Base-by-base conservation (phyloP, 2,888 invertebrate genomes). In the Drosophila nigritarsus region DNA sequence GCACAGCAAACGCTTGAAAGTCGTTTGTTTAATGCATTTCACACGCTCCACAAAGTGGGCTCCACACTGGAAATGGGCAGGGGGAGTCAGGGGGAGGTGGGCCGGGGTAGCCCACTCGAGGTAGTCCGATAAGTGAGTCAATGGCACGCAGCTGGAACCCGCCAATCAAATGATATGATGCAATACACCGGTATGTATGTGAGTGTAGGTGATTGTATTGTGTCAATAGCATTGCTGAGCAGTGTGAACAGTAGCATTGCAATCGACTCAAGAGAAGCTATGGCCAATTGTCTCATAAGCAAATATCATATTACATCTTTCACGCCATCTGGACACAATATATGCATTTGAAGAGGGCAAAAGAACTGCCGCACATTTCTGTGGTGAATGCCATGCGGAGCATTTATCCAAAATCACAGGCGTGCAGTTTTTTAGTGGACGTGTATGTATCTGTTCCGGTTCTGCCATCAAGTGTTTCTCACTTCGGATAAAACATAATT, bases 351-450 rank as follows among this genome's bases (percentile, higher is more conserved):
- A 24, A 8, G 6, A 38, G 48, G 32, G 51, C 20, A 55, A 50
- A 56, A 24, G 4, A 61, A 77, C 82, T 83, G 72, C 77, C 75
- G 45, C 45, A 45, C 18, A 65, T 89, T 89, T 79, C 68, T 72
- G 48, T 55, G 64, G 58, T 48, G 45, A 69, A 53, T 72, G 72
- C 67, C 54, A 87, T 66, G 78, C 62, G 63, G 73, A 71, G 69
- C 87, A 72, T 89, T 86, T 86, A 86, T 86, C 85, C 85, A 89
- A 89, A 76, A 66, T 82, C 88, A 70, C 89, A 86, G 85, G 85
- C 87, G 85, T 59, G 27, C 85, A 86, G 85, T 80, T 78, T 68
- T 63, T 9, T 20, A 61, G 80, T 68, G 66, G 73, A 84, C 49
- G 85, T 74, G 75, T 73, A 55, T 77, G 49, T 75, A 80, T 82